Conservation (phyloP, 2,888 invertebrate species). For the Sarcophaga variegata region DNA sequence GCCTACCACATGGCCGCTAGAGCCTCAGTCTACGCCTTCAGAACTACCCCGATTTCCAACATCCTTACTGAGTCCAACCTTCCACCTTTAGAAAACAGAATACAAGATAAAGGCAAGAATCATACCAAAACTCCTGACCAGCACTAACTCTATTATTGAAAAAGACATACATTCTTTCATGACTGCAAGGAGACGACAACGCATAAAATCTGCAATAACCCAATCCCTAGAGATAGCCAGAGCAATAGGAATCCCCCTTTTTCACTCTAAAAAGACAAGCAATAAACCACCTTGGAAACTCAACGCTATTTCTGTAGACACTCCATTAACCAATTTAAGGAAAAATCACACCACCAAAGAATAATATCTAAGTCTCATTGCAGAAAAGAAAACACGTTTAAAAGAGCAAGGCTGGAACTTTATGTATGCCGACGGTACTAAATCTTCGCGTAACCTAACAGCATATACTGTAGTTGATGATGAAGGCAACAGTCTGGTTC, state of each 20-base stretch:
- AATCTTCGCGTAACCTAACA: neutral
- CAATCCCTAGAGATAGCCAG: neutral
- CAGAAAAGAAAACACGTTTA: neutral
- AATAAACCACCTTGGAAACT: too few relatives aligned
- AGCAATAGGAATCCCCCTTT: too few relatives aligned
- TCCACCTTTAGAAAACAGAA: neutral
- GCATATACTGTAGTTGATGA: neutral
- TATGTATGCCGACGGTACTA: neutral
- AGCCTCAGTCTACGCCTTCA: too few relatives aligned
- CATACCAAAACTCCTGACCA: neutral
- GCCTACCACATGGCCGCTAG: too few relatives aligned
- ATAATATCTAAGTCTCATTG: neutral
- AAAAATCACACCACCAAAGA: neutral
- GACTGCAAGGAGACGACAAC: neutral
- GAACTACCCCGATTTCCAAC: too few relatives aligned
- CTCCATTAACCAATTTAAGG: too few relatives aligned
- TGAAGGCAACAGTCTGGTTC: neutral
- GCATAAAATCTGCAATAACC: neutral
- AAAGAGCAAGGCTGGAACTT: neutral
- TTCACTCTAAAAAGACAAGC: too few relatives aligned
- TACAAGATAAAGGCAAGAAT: neutral
- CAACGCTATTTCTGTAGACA: too few relatives aligned
- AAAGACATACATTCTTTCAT: too few relatives aligned
- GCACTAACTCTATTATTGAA: too few relatives aligned
- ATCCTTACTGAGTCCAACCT: neutral